Evolutionary conservation across 2,797 vertebrate genomes (phyloP), one percentile per base, ranked within the genome.

Genomic region (Oryzias sinensis): DNA sequence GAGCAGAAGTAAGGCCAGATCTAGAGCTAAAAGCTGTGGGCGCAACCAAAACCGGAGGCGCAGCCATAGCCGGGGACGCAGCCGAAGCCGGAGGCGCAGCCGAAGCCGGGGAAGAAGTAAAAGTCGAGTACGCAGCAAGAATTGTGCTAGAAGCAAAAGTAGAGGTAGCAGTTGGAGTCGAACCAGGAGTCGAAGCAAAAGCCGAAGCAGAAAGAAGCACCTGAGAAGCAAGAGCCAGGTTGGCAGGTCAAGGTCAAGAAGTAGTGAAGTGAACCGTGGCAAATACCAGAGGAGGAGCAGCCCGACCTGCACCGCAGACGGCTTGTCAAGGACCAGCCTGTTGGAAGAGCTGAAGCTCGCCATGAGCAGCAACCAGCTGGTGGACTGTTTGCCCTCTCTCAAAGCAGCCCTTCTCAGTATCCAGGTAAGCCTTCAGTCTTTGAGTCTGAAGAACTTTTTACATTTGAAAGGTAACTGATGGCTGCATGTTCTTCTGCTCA

Each of bases 361-460:
- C 37, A 89, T 93, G 43, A 88, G 80, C 49, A 91, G 83, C 70
- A 90, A 93, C 86, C 93, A 95, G 55, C 82, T 97, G 74, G 91
- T 90, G 41, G 93, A 94, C 61, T 82, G 90, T 37, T 76, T 94
- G 63, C 90, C 91, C 25, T 88, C 93, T 82, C 93, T 96, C 49
- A 97, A 95, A 88, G 94, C 95, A 47, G 94, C 95, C 45, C 91
- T 97, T 72, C 83, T 94, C 46, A 93, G 93, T 75, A 93, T 95
- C 68, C 89, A 91, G 90, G 91, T 91, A 76, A 15, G 25, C 24
- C 0, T 57, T 45, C 18, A 5, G 4, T 11, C 2, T 33, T 33
- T 33, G 33, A 11, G 33, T 11, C 2, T 33, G 29, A 33, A 33
- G 29, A 33, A 33, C 29, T 2, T 33, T 33, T 33, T 22, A 22